Evolutionary conservation across 2,113 vertebrate genomes (phyloP).

Genomic region (Xiphophorus maculatus): DNA sequence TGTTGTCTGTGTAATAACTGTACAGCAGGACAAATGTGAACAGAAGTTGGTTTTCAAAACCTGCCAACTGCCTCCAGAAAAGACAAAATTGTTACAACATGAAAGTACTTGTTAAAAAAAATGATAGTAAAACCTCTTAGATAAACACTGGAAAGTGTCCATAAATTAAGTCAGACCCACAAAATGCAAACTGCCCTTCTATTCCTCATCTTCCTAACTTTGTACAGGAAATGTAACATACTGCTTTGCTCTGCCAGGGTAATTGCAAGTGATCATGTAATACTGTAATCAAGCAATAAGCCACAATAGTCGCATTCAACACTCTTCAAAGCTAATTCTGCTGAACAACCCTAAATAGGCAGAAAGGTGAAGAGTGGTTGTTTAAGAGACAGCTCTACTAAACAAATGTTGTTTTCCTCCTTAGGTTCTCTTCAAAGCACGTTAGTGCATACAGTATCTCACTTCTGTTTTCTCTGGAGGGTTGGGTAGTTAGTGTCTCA

Average conservation of each 20-base stretch:
- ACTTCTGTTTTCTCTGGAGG: slow-evolving; percentile 5
- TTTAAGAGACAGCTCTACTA: not conserved
- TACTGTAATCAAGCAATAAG: slow-evolving; percentile 3
- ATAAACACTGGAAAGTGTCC: slow-evolving; percentile 4
- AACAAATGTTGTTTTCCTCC: not conserved
- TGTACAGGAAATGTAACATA: slow-evolving; percentile 1
- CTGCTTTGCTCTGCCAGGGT: slow-evolving; percentile 24
- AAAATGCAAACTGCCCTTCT: not conserved
- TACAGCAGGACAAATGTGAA: not conserved
- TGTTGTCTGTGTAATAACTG: not conserved
- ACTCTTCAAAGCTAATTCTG: not conserved
- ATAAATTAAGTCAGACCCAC: not conserved
- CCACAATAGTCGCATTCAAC: not conserved
- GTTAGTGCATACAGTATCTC: not conserved
- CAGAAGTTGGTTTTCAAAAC: slow-evolving; percentile 1
- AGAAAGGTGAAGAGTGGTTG: not conserved
- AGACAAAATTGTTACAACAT: not conserved
- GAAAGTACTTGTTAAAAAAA: not conserved
- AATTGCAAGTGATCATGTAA: slow-evolving; percentile 14
- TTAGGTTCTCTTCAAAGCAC: not conserved
- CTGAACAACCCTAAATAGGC: not conserved
- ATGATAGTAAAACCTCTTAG: not conserved
- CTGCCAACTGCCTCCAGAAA: not conserved
- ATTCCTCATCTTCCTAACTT: slow-evolving; percentile 1
- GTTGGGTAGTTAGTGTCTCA: slow-evolving; percentile 6